Evolutionary conservation across 2,113 vertebrate genomes (phyloP).

Genomic region (Dipodomys stephensi): DNA sequence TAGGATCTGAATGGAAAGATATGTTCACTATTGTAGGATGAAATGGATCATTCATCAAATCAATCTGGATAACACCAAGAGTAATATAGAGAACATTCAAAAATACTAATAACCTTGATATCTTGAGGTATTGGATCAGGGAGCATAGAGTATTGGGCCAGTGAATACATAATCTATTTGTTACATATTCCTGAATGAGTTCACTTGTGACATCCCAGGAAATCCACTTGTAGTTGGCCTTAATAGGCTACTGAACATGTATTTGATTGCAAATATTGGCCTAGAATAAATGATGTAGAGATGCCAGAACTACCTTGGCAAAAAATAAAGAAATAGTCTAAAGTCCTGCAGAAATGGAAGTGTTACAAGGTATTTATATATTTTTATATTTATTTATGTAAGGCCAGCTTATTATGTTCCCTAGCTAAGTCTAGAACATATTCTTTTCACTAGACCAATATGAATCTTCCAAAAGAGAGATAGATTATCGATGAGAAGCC

Average conservation of each 20-base stretch:
- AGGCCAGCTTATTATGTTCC: not conserved
- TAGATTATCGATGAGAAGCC: not conserved
- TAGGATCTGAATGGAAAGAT: not conserved
- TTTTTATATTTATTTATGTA: not conserved
- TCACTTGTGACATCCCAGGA: conserved; percentile 55
- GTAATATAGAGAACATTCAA: not conserved
- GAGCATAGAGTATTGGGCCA: not conserved
- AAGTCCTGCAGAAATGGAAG: not conserved
- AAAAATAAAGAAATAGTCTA: conserved; percentile 1
- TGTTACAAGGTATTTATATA: conserved; percentile 9
- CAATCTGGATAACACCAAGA: not conserved
- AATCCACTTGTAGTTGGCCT: not conserved
- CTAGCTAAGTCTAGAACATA: not conserved
- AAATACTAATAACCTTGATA: not conserved
- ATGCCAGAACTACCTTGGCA: conserved; percentile 37
- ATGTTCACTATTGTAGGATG: not conserved
- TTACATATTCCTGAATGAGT: not conserved
- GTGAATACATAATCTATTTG: not conserved
- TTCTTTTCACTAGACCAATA: not conserved
- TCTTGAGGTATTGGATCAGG: not conserved
- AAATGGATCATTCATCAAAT: not conserved
- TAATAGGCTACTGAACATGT: conserved; percentile 5
- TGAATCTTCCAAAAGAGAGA: not conserved
- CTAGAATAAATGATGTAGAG: not conserved
- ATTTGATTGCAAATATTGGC: conserved; percentile 13